phyloP scores from a whole-genome alignment of 2,888 invertebrate genomes.

The Apotomis turbidana region DNA sequence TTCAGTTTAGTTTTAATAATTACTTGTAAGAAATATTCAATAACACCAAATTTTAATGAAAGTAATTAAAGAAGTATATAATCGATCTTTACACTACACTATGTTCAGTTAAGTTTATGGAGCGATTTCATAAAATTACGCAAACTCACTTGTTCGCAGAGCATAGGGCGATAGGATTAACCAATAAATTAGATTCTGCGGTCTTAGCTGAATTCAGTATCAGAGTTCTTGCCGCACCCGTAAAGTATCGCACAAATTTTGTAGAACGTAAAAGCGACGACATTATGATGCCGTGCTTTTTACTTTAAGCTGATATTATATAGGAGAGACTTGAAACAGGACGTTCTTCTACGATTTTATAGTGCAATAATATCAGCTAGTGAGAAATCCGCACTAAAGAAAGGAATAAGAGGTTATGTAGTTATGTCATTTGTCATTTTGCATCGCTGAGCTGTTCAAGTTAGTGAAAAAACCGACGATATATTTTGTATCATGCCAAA shows the following conservation, averaged over 20 bases:
- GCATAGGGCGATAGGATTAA: slow-evolving; percentile 70
- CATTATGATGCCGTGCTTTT: slow-evolving; percentile 68
- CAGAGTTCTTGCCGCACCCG: slow-evolving; percentile 88
- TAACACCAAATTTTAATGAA: too few relatives aligned
- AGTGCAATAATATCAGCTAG: background rate
- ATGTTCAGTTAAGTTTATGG: background rate
- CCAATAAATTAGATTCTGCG: slow-evolving; percentile 83
- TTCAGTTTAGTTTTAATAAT: too few relatives aligned
- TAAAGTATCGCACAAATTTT: slow-evolving; percentile 89
- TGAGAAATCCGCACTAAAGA: slow-evolving; percentile 35
- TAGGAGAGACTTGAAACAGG: slow-evolving; percentile 9
- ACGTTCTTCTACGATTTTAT: slow-evolving; percentile 3
- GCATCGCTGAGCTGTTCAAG: slow-evolving; percentile 8
- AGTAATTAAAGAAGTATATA: background rate
- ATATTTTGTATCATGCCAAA: too few relatives aligned
- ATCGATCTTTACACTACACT: background rate
- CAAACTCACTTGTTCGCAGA: slow-evolving; percentile 70
- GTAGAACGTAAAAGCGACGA: slow-evolving; percentile 88
- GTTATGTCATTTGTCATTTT: slow-evolving; percentile 62
- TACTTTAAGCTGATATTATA: slow-evolving; percentile 40
- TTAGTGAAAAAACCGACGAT: background rate
- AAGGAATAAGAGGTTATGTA: slow-evolving; percentile 63
- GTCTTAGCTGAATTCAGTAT: slow-evolving; percentile 86
- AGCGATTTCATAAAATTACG: background rate
- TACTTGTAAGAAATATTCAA: too few relatives aligned